These are phyloP conservation scores for Glyphotaelius pellucidus DNA, from an alignment of 2,888 invertebrate species.

Conservation along the genomic window DNA sequence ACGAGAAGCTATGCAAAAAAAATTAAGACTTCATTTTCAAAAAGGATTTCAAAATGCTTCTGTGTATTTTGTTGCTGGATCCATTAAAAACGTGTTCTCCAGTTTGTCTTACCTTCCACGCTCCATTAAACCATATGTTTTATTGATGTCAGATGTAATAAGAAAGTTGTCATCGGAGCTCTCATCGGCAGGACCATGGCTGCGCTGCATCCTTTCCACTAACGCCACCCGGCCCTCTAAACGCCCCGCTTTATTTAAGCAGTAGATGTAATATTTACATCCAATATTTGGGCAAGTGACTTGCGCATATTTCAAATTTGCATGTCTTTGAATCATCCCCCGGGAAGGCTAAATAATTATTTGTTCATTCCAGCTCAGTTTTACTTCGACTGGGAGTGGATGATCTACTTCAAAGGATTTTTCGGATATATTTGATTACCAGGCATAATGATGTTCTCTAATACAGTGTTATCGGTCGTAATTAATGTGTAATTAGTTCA, in stretches of 20 bases:
- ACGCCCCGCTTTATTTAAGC: constrained; percentile 52
- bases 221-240: background rate
- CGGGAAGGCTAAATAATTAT: constrained; percentile 52
- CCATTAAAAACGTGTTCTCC: too few species aligned
- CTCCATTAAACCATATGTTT: too few species aligned
- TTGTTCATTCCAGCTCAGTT: constrained; percentile 38
- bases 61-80: background rate
- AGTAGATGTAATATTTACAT: constrained; percentile 55
- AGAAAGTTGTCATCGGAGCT: background rate
- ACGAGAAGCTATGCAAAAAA: too few species aligned
- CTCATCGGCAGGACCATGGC: background rate
- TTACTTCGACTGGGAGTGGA: background rate
- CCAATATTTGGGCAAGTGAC: constrained; percentile 52
- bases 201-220: background rate
- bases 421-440: constrained; percentile 3
- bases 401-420: constrained; percentile 47
- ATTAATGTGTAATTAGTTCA: background rate
- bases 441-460: background rate
- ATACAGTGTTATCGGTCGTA: background rate
- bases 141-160: too few species aligned
- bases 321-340: constrained; percentile 56
- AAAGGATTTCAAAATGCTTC: background rate
- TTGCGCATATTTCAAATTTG: constrained; percentile 58
- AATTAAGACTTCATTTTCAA: background rate
- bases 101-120: too few species aligned